Evolutionary conservation across 2,888 invertebrate genomes (phyloP).

Genomic region (Tenodera sinensis): DNA sequence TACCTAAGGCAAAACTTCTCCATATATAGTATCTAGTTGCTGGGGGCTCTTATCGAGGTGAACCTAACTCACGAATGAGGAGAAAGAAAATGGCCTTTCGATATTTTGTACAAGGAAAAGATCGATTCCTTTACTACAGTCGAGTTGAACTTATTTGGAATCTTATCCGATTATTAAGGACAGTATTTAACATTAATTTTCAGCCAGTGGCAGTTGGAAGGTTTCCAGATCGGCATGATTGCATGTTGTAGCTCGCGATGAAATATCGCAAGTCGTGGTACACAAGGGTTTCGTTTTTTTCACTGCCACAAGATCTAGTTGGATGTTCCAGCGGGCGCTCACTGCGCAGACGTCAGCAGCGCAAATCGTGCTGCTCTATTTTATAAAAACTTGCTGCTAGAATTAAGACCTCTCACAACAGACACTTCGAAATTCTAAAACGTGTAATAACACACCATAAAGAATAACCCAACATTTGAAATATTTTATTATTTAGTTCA

Average conservation of each 20-base stretch:
- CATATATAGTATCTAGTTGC: background rate
- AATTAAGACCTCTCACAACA: background rate
- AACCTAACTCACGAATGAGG: background rate
- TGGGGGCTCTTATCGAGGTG: background rate
- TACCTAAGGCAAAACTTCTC: background rate
- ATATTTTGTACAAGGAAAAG: background rate
- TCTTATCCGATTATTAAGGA: background rate
- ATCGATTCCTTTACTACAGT: background rate
- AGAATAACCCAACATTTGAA: no score
- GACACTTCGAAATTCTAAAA: background rate
- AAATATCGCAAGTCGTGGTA: background rate
- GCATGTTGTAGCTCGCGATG: background rate
- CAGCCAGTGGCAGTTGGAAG: background rate
- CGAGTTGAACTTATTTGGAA: conserved; percentile 1
- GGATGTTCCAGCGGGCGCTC: background rate
- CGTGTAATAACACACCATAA: background rate
- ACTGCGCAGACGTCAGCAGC: background rate
- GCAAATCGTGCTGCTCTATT: background rate
- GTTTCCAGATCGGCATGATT: background rate
- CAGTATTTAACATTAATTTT: background rate
- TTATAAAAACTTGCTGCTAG: background rate
- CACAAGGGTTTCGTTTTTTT: background rate
- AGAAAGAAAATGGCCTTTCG: background rate
- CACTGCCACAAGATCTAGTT: background rate
- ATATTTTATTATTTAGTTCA: no score